Conservation (phyloP, 2,888 invertebrate genomes). For the Ferrisia virgata region DNA sequence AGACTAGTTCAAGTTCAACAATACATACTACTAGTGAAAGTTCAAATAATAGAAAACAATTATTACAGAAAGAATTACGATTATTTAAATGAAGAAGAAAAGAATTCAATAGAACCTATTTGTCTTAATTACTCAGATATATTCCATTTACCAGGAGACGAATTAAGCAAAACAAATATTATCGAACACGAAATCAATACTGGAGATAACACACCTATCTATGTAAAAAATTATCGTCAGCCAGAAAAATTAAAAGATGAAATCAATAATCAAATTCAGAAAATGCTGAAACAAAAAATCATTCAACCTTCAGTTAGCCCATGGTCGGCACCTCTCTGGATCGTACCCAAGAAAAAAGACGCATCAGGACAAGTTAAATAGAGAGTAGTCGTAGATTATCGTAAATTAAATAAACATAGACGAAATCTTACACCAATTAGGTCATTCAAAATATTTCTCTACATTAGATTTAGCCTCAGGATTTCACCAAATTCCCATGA, state of each 20-base stretch:
- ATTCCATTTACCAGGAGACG: not conserved
- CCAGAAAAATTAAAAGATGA: slow-evolving; percentile 52
- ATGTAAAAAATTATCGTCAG: slow-evolving; percentile 52
- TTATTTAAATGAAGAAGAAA: too few species aligned
- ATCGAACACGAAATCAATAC: slow-evolving; percentile 51
- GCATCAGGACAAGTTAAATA: slow-evolving; percentile 46
- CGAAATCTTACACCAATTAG: slow-evolving; percentile 50
- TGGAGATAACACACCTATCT: slow-evolving; percentile 50
- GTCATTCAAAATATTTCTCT: slow-evolving; percentile 50
- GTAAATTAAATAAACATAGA: slow-evolving; percentile 48
- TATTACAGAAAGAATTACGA: too few species aligned
- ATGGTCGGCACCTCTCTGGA: not conserved
- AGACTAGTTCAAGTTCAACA: too few species aligned
- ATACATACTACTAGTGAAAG: too few species aligned
- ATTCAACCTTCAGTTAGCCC: slow-evolving; percentile 48
- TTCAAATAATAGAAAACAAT: too few species aligned
- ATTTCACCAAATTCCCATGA: slow-evolving; percentile 50
- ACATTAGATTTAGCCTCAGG: slow-evolving; percentile 50
- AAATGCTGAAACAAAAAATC: slow-evolving; percentile 51
- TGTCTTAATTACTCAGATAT: not conserved
- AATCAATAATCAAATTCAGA: slow-evolving; percentile 51
- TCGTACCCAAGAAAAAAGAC: not conserved
- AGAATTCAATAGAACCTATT: too few species aligned
- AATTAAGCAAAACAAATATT: not conserved
- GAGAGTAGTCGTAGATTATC: slow-evolving; percentile 50